Percentiles rank a stretch among this genome's conserved stretches.
Conservation (phyloP, 1,140 invertebrate genomes). For the Anadara kagoshimensis region DNA sequence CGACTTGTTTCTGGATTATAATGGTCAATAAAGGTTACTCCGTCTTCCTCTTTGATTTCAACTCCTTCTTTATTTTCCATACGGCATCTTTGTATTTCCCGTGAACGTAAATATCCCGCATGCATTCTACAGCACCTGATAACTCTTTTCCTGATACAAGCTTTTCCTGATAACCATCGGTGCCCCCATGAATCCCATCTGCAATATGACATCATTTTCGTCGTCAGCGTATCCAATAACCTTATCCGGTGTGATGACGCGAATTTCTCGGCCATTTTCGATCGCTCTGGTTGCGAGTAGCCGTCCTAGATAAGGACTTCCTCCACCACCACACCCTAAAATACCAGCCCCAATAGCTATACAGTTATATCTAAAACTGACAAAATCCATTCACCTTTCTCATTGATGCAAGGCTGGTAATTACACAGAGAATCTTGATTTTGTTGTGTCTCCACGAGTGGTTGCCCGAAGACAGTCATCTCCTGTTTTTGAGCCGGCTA, state of each 20-base stretch:
- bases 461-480: neutral
- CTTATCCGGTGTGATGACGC: constrained; percentile 51
- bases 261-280: constrained; percentile 56
- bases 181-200: constrained; percentile 62
- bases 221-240: constrained; percentile 40
- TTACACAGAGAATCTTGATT: neutral
- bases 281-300: constrained; percentile 48
- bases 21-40: constrained; percentile 55
- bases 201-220: constrained; percentile 48
- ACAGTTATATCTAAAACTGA: constrained; percentile 63
- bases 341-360: constrained; percentile 65
- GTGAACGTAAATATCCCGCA: constrained; percentile 52
- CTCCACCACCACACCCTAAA: constrained; percentile 67
- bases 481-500: neutral
- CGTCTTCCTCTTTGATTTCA: constrained; percentile 43
- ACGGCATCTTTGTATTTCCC: constrained; percentile 46
- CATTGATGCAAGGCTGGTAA: neutral
- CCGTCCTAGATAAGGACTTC: constrained; percentile 58
- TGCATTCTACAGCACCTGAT: constrained; percentile 45
- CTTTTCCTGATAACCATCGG: constrained; percentile 58
- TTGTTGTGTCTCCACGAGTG: neutral
- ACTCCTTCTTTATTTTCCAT: constrained; percentile 39
- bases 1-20: constrained; percentile 29
- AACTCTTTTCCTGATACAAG: constrained; percentile 46
- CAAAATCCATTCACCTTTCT: constrained; percentile 63